A percentile compares a stretch with the other conserved stretches of the same genome.
Conservation (phyloP, 2,113 vertebrate species). For the Phalacrocorax carbo region DNA sequence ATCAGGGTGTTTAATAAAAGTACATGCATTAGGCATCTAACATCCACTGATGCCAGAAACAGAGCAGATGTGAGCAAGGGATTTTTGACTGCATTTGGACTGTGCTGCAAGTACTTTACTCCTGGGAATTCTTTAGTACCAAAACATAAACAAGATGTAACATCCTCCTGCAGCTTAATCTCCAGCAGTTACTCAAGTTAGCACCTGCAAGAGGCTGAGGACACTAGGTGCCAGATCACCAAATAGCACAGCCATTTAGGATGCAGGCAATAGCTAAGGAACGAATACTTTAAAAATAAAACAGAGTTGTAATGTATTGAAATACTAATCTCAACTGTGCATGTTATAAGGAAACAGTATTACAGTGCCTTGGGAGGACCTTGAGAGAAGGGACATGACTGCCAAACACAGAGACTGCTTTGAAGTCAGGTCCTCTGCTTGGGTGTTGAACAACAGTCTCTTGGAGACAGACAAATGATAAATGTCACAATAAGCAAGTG, state of each 20-base stretch:
- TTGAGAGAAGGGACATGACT: not conserved
- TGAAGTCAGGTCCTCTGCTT: not conserved
- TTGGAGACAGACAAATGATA: not conserved
- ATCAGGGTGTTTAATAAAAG: not conserved
- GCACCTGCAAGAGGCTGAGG: not conserved
- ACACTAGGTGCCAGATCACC: not conserved
- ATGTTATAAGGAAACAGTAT: not conserved
- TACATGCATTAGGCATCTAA: not conserved
- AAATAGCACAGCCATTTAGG: not conserved
- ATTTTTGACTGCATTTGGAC: no score
- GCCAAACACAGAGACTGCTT: not conserved
- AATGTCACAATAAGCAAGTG: accelerated
- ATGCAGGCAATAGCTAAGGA: not conserved
- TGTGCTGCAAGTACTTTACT: not conserved
- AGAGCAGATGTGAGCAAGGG: not conserved
- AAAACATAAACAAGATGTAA: not conserved
- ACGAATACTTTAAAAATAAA: not conserved
- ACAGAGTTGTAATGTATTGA: not conserved
- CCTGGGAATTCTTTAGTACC: not conserved
- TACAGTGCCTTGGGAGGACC: not conserved
- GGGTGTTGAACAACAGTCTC: not conserved
- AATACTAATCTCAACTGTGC: not conserved
- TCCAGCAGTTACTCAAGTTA: not conserved
- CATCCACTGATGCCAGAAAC: not conserved
- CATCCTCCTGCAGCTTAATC: not conserved